Evolutionary conservation across 2,797 vertebrate genomes (phyloP).

Genomic region (Amblyraja radiata): DNA sequence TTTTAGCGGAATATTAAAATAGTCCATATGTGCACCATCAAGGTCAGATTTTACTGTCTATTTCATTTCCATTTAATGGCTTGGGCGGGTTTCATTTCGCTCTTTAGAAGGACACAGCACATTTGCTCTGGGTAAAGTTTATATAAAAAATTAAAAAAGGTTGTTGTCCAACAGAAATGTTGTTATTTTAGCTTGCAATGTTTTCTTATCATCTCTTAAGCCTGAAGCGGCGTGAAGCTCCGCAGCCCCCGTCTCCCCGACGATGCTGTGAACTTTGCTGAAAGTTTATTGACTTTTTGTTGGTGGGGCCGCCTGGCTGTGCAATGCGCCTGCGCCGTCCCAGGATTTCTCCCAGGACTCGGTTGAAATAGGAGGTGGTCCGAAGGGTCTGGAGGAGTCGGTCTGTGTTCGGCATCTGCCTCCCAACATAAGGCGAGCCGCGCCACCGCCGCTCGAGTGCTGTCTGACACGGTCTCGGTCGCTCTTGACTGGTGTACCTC

Average conservation of each 20-base stretch:
- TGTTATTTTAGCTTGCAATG: constrained; percentile 41
- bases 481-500: neutral
- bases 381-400: constrained; percentile 63
- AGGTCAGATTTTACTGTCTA: constrained; percentile 1
- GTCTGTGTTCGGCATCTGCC: constrained; percentile 57
- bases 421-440: constrained; percentile 45
- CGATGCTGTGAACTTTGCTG: neutral
- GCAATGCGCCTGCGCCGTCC: constrained; percentile 59
- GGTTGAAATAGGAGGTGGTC: constrained; percentile 80
- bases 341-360: constrained; percentile 45
- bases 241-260: constrained; percentile 12
- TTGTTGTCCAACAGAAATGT: neutral
- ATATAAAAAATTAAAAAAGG: neutral
- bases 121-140: constrained; percentile 9
- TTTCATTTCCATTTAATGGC: neutral
- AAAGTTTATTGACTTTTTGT: constrained; percentile 28
- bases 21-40: neutral
- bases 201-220: constrained; percentile 18
- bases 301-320: neutral
- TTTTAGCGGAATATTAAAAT: constrained; percentile 8
- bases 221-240: constrained; percentile 43
- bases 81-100: neutral
- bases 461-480: constrained; percentile 35
- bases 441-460: constrained; percentile 49
- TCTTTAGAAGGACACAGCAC: neutral